Evolutionary conservation across 2,888 invertebrate genomes (phyloP).

Genomic region (Epistrophe eligans): DNA sequence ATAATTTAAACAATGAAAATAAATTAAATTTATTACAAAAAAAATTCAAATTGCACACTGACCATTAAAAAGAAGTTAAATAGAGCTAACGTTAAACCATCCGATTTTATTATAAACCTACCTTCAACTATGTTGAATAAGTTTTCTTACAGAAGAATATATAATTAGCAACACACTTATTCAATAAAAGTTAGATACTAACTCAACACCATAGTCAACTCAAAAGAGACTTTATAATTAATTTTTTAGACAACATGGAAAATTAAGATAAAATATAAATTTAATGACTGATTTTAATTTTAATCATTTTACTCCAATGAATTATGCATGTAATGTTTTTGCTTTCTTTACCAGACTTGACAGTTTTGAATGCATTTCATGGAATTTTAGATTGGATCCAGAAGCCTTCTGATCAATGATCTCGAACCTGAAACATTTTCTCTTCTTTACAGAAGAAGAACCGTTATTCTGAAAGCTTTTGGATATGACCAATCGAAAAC

Average conservation of each 20-base stretch:
- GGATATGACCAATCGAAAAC: neutral
- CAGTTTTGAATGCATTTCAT: neutral
- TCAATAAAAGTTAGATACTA: neutral
- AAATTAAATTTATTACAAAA: slow-evolving; percentile 23
- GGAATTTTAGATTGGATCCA: neutral
- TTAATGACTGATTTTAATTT: neutral
- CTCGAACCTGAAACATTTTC: neutral
- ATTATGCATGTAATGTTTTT: neutral
- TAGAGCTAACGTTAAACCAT: slow-evolving; percentile 33
- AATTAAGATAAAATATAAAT: neutral
- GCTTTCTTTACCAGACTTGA: neutral
- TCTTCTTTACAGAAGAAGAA: neutral
- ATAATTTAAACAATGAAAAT: slow-evolving; percentile 4
- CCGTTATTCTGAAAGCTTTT: neutral
- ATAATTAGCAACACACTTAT: neutral
- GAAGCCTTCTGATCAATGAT: neutral
- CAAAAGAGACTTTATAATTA: neutral
- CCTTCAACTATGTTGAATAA: slow-evolving; percentile 9
- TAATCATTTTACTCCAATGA: too few relatives aligned
- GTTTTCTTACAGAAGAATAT: neutral
- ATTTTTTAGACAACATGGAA: neutral
- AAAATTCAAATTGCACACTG: slow-evolving; percentile 65
- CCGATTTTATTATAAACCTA: slow-evolving; percentile 11
- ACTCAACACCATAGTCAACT: neutral
- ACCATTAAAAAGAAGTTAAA: slow-evolving; percentile 69